Evolutionary conservation across 2,888 invertebrate genomes (phyloP).

Genomic region (Xanthorhoe spadicearia): DNA sequence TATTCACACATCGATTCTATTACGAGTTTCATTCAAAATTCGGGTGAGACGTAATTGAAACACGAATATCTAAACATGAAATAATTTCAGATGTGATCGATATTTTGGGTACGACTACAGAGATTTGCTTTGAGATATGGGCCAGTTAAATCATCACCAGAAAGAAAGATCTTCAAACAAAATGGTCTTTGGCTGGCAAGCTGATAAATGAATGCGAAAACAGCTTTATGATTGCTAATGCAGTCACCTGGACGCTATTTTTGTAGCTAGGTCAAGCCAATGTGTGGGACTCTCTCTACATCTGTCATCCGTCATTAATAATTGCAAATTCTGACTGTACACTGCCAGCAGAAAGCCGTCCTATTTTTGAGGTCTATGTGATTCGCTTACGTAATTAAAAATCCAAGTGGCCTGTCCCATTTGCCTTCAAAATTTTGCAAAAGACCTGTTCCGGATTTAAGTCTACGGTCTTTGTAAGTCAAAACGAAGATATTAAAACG

Average conservation of each 20-base stretch:
- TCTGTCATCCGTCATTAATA: not conserved
- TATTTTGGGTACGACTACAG: not conserved
- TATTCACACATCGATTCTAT: not conserved
- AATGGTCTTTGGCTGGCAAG: not conserved
- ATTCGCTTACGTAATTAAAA: no score
- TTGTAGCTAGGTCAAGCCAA: constrained; percentile 1
- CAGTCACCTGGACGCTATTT: not conserved
- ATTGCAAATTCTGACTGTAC: not conserved
- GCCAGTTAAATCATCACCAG: not conserved
- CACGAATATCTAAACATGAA: not conserved
- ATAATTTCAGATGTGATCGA: no score
- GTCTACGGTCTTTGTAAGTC: not conserved
- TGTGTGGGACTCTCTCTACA: not conserved
- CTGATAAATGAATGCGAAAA: not conserved
- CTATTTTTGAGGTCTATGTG: no score
- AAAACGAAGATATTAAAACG: not conserved
- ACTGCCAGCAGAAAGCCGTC: no score
- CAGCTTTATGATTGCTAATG: not conserved
- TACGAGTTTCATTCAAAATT: not conserved
- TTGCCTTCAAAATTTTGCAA: no score
- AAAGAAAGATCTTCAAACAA: not conserved
- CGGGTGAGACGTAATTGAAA: not conserved
- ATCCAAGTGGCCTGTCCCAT: no score
- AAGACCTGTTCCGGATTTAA: no score
- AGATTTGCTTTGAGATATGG: not conserved